Evolutionary conservation across 2,888 invertebrate species (phyloP), one percentile per base, ranked within the genome.

Genomic region (Sepioteuthis lessoniana): DNA sequence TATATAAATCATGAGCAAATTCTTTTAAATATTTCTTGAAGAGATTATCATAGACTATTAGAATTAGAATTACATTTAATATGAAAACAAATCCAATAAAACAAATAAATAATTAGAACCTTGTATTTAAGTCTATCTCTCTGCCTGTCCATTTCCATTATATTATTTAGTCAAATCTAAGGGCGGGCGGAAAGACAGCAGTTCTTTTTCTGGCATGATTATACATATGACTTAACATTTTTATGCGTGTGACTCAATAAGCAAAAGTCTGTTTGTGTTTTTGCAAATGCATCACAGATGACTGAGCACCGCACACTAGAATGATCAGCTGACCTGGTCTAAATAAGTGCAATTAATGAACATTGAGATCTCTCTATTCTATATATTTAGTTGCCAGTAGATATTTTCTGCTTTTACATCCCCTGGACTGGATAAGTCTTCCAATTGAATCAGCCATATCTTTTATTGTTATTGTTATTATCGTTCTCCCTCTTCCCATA

Each of bases 311-410:
- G 76, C 76, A 76, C 76, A 76, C 76, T 16, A 35, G 76, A 35
- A 76, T 76, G 19, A 35, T 76, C 76, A 76, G 76, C 76, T 76
- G 76, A 76, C 76, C 76, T 76, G 76, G n/a, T 76, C 76, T 16
- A 76, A 76, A 76, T 76, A 76, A 76, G 76, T 76, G 76, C 76
- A 76, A 76, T 76, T 76, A 76, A 76, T 76, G 76, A 76, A 76
- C n/a, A 35, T 35, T 13, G n/a, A 76, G 76, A n/a, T 76, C 10
- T 13, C 76, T 76, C 76, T 16, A 35, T 76, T 21, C 55, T 55
- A 3, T 25, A 21, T 21, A 4, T 35, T 76, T 16, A n/a, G n/a
- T 76, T 76, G 76, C 35, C 76, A 35, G 76, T 76, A 19, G 76
- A n/a, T 76, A 76, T n/a, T n/a, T 76, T 76, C 76, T 16, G 76